phyloP scores from a whole-genome alignment of 1,140 invertebrate genomes.

The Sminthurides bifidus region DNA sequence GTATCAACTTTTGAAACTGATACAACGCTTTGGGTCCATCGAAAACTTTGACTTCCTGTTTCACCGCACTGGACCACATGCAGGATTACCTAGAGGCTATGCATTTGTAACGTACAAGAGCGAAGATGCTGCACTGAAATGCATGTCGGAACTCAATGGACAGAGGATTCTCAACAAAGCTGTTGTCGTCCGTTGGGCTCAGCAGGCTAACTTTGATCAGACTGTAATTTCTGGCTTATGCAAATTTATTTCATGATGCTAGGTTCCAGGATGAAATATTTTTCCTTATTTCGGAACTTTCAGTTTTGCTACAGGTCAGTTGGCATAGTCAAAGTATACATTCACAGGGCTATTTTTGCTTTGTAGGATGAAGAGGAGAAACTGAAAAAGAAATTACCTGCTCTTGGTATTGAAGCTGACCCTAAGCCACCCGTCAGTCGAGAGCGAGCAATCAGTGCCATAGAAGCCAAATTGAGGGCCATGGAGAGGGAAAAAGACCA shows the following conservation, averaged over 20 bases:
- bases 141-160: constrained; percentile 36
- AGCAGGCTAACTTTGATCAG: constrained; percentile 32
- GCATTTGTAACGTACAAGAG: constrained; percentile 43
- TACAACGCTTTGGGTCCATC: constrained; percentile 42
- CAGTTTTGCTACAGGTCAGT: background rate
- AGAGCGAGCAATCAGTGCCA: constrained; percentile 35
- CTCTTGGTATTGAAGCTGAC: constrained; percentile 17
- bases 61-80: constrained; percentile 41
- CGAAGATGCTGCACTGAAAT: constrained; percentile 33
- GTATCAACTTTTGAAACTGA: constrained; percentile 42
- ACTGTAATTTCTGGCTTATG: background rate
- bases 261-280: background rate
- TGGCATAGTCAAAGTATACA: background rate
- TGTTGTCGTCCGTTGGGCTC: constrained; percentile 30
- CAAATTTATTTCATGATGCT: background rate
- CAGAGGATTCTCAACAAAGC: constrained; percentile 36
- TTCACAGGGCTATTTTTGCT: too few species aligned
- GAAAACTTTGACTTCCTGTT: constrained; percentile 45
- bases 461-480: constrained; percentile 36
- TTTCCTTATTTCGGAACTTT: too few species aligned
- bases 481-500: constrained; percentile 32
- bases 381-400: constrained; percentile 26
- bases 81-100: constrained; percentile 42
- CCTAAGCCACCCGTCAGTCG: constrained; percentile 21
- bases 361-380: constrained; percentile 31